Evolutionary conservation across 2,797 vertebrate species (phyloP).

Genomic region (Poeciliopsis infans): DNA sequence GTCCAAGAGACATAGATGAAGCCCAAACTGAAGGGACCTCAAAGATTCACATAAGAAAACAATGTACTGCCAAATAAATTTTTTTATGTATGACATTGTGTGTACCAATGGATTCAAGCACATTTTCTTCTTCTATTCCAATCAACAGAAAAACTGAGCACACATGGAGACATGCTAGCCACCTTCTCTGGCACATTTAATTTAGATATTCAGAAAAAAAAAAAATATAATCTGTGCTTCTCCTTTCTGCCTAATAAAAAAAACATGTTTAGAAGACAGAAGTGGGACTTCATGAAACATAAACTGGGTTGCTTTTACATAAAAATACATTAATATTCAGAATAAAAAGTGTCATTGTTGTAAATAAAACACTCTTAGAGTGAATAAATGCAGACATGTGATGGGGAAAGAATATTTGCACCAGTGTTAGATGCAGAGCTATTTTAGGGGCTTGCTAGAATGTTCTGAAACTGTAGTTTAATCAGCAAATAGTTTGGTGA

Average conservation of each 20-base stretch:
- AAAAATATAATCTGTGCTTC: background rate
- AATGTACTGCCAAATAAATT: background rate
- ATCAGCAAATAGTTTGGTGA: background rate
- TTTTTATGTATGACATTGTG: background rate
- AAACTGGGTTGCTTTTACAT: background rate
- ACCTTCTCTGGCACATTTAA: background rate
- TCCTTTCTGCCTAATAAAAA: background rate
- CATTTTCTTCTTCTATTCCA: background rate
- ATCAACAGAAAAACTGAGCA: background rate
- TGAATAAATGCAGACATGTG: background rate
- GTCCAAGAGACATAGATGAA: background rate
- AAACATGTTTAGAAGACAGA: background rate
- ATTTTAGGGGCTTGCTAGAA: background rate
- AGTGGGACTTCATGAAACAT: background rate
- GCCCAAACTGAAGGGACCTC: background rate
- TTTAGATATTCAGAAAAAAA: background rate
- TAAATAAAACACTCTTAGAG: background rate
- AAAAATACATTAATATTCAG: background rate
- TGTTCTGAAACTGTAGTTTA: background rate
- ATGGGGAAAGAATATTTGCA: background rate
- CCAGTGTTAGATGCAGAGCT: background rate
- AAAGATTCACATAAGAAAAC: background rate
- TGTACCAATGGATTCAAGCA: background rate
- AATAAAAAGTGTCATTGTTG: background rate
- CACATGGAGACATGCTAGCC: background rate